Evolutionary conservation across 2,888 invertebrate genomes (phyloP), one percentile per base, ranked within the genome.

Genomic region (Calameuta pallipes): DNA sequence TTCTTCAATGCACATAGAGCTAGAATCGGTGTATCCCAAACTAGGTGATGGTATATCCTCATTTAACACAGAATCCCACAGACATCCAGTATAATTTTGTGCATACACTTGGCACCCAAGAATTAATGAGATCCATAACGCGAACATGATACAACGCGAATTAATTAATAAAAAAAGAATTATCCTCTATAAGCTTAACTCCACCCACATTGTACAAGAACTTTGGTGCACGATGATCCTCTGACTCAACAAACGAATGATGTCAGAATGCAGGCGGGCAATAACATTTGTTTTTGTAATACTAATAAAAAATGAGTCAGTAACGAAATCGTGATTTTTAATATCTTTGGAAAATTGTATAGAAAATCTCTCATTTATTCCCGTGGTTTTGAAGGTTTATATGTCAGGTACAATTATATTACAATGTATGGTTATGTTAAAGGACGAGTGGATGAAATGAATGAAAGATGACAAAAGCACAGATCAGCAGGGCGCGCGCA

Each of bases 21-120:
- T 89, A 15, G 81, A 78, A 71, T 78, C 85, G 15, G 86, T 85
- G 35, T 82, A 82, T 77, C 75, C 84, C 11, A 86, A 83, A 31
- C 85, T 86, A 12, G 84, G 77, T 4, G 78, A 80, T 11, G 87
- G 83, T 76, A 89, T 82, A 71, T 88, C 89, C 4, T 87, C 85
- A 56, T 89, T 85, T 15, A 80, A 77, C 0, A 79, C 71, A 4
- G 85, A 81, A 77, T 84, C 88, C 70, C 81, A 83, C 80, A 87
- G 90, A 80, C 91, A 91, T 23, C 91, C 91, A 68, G 87, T 75
- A 75, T 84, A 86, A 37, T 86, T 81, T 75, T 86, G 83, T 3
- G 80, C 82, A 11, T 79, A 69, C 23, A 74, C 73, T 15, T 34
- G 73, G 23, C 73, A 31, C 33, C 68, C 73, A 75, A 70, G 76